Conservation (phyloP, 2,113 vertebrate genomes). For the Corydoras maculifer region DNA sequence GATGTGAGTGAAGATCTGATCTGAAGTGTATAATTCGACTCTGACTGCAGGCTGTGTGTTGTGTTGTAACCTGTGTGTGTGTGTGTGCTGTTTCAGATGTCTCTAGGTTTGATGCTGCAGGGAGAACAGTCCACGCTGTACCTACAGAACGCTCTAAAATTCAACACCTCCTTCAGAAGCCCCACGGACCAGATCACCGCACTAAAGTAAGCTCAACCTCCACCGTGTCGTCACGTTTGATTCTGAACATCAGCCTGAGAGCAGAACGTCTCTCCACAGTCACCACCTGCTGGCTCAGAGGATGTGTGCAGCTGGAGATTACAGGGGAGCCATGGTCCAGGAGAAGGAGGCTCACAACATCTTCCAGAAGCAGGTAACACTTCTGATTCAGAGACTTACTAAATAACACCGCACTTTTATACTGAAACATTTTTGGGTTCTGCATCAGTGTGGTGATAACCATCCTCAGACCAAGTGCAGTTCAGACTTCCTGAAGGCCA, state of each 20-base stretch:
- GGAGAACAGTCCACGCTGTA: constrained; percentile 59
- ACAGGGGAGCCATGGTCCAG: constrained; percentile 68
- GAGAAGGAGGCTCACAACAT: constrained; percentile 69
- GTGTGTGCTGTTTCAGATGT: constrained; percentile 53
- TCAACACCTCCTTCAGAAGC: constrained; percentile 68
- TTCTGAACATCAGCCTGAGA: not conserved
- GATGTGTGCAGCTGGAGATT: constrained; percentile 68
- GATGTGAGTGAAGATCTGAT: constrained; percentile 56
- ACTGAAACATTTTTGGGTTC: not conserved
- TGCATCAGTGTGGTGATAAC: constrained; percentile 66
- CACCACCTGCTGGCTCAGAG: constrained; percentile 71
- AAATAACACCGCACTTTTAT: too few species aligned
- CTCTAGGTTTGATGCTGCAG: constrained; percentile 67
- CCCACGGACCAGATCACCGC: constrained; percentile 60
- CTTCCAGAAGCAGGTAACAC: constrained; percentile 64
- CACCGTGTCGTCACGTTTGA: too few species aligned
- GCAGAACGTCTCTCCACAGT: constrained; percentile 47
- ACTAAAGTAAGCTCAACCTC: constrained; percentile 55
- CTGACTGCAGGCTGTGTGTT: too few species aligned
- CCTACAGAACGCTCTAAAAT: constrained; percentile 64
- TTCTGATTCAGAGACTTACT: too few species aligned
- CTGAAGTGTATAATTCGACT: too few species aligned
- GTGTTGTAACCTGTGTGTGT: too few species aligned
- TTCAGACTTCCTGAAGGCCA: constrained; percentile 64
- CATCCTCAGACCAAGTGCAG: constrained; percentile 67